phyloP scores from a whole-genome alignment of 2,797 vertebrate species.

The Manis crassicaudata region DNA sequence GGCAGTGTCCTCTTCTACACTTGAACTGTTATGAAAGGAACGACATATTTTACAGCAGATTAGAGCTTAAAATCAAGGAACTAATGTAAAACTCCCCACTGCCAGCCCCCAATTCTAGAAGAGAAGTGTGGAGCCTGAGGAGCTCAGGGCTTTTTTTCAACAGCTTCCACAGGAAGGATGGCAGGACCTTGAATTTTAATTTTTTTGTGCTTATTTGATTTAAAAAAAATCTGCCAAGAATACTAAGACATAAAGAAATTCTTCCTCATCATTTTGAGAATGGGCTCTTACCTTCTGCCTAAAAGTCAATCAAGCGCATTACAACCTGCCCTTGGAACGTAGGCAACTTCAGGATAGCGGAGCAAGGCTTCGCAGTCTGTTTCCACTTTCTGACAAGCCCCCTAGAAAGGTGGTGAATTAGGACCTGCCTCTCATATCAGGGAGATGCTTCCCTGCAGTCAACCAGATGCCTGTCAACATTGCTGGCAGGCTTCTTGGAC shows the following conservation, averaged over 20 bases:
- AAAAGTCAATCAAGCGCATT: background rate
- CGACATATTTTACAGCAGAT: accelerated
- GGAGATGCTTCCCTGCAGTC: background rate
- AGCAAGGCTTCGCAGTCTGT: background rate
- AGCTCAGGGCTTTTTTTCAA: background rate
- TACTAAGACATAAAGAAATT: background rate
- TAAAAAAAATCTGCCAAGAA: background rate
- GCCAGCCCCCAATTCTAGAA: background rate
- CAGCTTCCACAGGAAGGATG: background rate
- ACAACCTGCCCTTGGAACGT: background rate
- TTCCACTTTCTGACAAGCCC: background rate
- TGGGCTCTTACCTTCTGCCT: background rate
- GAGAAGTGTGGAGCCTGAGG: background rate
- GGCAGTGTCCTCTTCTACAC: background rate
- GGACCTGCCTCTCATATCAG: background rate
- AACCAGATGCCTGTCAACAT: background rate
- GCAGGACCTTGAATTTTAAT: background rate
- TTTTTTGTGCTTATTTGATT: background rate
- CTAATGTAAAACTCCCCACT: background rate
- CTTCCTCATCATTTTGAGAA: background rate
- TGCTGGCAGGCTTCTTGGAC: background rate
- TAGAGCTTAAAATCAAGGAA: background rate
- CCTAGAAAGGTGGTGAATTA: background rate
- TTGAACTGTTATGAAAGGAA: background rate
- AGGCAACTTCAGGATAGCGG: background rate